Base-by-base conservation (phyloP, 2,888 invertebrate species). In the Sminthurides aquaticus region DNA sequence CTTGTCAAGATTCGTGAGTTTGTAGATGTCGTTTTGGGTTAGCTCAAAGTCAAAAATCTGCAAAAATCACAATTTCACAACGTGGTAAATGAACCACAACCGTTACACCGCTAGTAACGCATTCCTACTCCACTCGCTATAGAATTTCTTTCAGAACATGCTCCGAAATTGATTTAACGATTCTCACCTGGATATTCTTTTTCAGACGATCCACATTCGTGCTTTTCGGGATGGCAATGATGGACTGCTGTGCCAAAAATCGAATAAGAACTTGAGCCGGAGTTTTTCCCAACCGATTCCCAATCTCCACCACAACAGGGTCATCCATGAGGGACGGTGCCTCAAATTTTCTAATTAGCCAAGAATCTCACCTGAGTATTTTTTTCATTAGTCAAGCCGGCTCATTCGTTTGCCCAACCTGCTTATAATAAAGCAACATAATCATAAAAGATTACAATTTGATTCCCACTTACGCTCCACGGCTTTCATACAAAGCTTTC, bases 221-320 rank as follows among this genome's bases (percentile, higher is more conserved):
- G 77, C 91, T 92, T 78, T 94, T 94, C 2, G 93, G 93, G 75
- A 94, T 91, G 27, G 86, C 86, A 3, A 83, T 83, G 43, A 91
- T 79, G 11, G 86, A 87, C 58, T 84, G 84, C 77, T 92, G 89
- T 11, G 90, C 75, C n/a, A 84, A 81, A 79, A 87, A 86, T 58
- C 88, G 83, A 1, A 94, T 79, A 48, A 90, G 79, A 28, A 89
- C 80, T 79, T 93, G 92, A 1, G 90, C 91, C 0, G 88, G 81
- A 0, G 86, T 84, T 77, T 88, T 90, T 0, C 80, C 79, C 75
- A 86, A 82, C 72, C 80, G 84, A 5, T 73, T 70, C 8, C 77
- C 78, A 55, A 79, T 72, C 54, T 70, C 64, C 54, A 70, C 66
- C 20, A 79, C 73, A 82, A 80, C 1, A 3, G 77, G 75, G 54